Percentiles rank a stretch among this genome's conserved stretches.
phyloP scores from a whole-genome alignment of 2,113 vertebrate genomes.

The Psettodes erumei region DNA sequence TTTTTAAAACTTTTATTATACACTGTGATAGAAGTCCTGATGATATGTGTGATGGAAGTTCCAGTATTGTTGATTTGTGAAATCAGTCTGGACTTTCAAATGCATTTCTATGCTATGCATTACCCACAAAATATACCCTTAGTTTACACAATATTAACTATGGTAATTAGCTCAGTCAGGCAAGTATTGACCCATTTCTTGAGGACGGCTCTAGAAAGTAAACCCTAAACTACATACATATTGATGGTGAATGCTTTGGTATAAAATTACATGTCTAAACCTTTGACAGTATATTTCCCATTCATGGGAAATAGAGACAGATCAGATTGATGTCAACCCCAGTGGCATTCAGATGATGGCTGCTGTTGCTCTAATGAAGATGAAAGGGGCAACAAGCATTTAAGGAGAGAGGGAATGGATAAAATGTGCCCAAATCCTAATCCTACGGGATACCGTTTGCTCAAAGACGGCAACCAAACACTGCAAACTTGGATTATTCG shows the following conservation, averaged over 20 bases:
- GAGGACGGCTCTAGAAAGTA: neutral
- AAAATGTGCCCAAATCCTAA: conserved; percentile 72
- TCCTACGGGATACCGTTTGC: conserved; percentile 69
- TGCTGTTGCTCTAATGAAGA: conserved; percentile 38
- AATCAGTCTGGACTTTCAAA: neutral
- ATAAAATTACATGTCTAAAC: neutral
- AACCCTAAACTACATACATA: no score
- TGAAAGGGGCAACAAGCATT: conserved; percentile 44
- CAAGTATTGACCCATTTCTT: no score
- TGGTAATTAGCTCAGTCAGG: neutral
- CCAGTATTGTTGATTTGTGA: neutral
- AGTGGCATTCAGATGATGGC: neutral
- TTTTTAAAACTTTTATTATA: no score
- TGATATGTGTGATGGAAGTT: neutral
- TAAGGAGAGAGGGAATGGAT: conserved; percentile 57
- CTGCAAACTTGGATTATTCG: conserved; percentile 60
- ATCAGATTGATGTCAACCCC: conserved; percentile 18
- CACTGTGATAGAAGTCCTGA: neutral
- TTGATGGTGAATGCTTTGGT: neutral
- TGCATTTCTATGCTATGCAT: neutral
- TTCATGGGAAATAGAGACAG: conserved; percentile 59
- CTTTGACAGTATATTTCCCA: neutral
- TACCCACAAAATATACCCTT: neutral
- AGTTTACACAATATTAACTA: neutral
- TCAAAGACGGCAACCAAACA: conserved; percentile 66